phyloP scores from a whole-genome alignment of 2,888 invertebrate genomes.

The Pecten maximus region DNA sequence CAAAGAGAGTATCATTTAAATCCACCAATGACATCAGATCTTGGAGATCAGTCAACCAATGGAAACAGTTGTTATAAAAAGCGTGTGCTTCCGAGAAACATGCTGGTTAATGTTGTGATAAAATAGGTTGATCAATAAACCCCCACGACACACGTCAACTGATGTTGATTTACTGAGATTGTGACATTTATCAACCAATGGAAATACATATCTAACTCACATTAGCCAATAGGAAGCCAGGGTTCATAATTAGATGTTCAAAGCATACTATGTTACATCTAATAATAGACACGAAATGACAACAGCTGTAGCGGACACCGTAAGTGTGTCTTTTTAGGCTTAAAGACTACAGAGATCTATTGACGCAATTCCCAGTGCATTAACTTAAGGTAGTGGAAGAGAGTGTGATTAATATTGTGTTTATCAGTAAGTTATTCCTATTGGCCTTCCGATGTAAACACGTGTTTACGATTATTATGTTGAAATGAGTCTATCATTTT shows the following conservation, averaged over 20 bases:
- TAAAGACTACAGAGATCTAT: no score
- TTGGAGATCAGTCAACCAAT: neutral
- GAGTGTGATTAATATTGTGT: no score
- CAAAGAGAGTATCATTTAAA: slow-evolving; percentile 41
- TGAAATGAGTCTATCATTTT: neutral
- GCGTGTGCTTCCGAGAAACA: neutral
- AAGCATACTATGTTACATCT: no score
- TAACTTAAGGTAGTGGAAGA: no score
- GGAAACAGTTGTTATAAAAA: neutral
- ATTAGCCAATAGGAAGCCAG: neutral
- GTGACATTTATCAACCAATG: neutral
- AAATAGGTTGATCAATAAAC: neutral
- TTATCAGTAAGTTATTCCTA: neutral
- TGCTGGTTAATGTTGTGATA: neutral
- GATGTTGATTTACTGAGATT: neutral
- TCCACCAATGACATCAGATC: neutral
- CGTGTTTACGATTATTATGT: neutral
- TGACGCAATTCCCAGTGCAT: no score
- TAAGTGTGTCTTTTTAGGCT: no score
- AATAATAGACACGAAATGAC: neutral
- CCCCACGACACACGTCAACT: neutral
- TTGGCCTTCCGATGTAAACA: neutral
- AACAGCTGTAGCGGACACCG: neutral
- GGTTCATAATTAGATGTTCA: neutral
- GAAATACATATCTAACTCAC: neutral